Conservation (phyloP, 2,888 invertebrate species). For the Heliothis peltigera region DNA sequence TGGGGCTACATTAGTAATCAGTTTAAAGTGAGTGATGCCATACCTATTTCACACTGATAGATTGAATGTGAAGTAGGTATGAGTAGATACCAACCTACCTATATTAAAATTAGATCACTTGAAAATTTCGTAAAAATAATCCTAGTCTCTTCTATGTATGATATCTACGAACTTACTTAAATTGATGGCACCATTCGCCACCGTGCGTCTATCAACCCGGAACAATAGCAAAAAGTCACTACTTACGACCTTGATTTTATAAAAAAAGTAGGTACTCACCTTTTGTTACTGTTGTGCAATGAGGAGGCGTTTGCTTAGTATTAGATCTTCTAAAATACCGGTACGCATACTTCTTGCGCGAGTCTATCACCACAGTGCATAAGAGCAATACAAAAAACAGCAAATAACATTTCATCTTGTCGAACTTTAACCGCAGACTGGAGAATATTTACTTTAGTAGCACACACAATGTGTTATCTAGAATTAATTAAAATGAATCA, state of each 20-base stretch:
- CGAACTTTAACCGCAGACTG: conserved; percentile 22
- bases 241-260: neutral
- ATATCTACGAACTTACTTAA: too few species aligned
- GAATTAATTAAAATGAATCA: conserved; percentile 16
- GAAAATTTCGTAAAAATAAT: too few species aligned
- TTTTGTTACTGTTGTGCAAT: conserved; percentile 79
- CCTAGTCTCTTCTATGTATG: too few species aligned
- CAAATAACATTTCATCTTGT: conserved; percentile 46
- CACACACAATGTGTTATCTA: conserved; percentile 2
- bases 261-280: conserved; percentile 60
- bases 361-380: conserved; percentile 29
- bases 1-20: too few species aligned
- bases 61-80: too few species aligned
- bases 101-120: too few species aligned
- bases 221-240: too few species aligned
- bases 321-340: conserved; percentile 24
- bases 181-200: too few species aligned
- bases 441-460: conserved; percentile 6
- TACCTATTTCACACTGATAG: too few species aligned
- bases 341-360: conserved; percentile 43
- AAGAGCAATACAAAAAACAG: conserved; percentile 45
- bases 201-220: too few species aligned
- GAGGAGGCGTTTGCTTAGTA: conserved; percentile 70
- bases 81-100: too few species aligned
- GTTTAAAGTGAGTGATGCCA: too few species aligned